phyloP scores from a whole-genome alignment of 2,888 invertebrate genomes.

The Drosophila merina region DNA sequence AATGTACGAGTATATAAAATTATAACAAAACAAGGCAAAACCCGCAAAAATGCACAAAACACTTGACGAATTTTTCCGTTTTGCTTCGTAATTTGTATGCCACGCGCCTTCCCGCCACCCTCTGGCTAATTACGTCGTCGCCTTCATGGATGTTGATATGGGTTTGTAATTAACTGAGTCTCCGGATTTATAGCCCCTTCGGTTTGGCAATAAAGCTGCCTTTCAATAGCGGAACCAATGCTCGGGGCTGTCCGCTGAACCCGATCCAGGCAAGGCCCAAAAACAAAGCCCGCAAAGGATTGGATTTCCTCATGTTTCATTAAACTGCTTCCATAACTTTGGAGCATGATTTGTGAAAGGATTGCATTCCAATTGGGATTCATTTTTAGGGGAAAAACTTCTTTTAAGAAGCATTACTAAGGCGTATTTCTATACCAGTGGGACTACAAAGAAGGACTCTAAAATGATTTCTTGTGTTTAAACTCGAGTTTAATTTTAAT shows the following conservation, averaged over 20 bases:
- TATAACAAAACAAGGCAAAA: constrained; percentile 19
- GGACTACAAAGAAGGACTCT: too few species aligned
- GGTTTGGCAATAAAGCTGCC: constrained; percentile 45
- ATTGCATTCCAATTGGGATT: too few species aligned
- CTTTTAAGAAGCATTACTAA: too few species aligned
- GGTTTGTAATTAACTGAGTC: constrained; percentile 58
- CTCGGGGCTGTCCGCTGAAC: background rate
- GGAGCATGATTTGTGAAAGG: too few species aligned
- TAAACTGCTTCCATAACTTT: background rate
- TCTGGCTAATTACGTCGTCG: constrained; percentile 45
- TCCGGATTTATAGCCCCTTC: constrained; percentile 51
- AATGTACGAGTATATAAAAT: constrained; percentile 3
- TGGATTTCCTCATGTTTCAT: background rate
- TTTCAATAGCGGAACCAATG: constrained; percentile 32
- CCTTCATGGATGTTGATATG: constrained; percentile 38
- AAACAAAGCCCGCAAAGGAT: background rate
- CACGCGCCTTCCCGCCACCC: constrained; percentile 40
- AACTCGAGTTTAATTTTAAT: background rate
- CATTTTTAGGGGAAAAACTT: too few species aligned
- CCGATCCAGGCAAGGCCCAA: constrained; percentile 14
- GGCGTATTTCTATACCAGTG: too few species aligned
- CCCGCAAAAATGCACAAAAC: constrained; percentile 50
- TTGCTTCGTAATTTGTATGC: constrained; percentile 55
- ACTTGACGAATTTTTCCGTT: constrained; percentile 45
- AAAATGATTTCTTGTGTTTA: too few species aligned